Percentiles rank a stretch among this genome's conserved stretches.
These are phyloP conservation scores for Xestia ashworthii DNA, from an alignment of 2,888 invertebrate species.

Conservation along the genomic window DNA sequence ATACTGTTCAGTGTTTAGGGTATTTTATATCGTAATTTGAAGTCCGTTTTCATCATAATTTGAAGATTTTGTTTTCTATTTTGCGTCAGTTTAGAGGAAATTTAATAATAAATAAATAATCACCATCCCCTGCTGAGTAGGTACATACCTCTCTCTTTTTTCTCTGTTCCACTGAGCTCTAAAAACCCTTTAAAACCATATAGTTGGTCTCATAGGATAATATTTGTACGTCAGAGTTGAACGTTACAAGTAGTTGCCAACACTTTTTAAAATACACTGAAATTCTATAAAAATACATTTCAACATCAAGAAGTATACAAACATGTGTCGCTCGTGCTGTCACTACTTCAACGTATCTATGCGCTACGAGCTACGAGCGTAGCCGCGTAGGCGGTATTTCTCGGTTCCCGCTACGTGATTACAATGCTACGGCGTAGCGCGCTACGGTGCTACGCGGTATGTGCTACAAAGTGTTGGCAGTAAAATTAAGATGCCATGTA, in stretches of 20 bases:
- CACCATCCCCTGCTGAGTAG: neutral
- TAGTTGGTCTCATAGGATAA: neutral
- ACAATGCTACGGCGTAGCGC: slow-evolving; percentile 54
- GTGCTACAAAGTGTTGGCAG: slow-evolving; percentile 39
- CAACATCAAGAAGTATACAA: slow-evolving; percentile 28
- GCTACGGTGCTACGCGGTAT: slow-evolving; percentile 47
- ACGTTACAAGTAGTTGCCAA: neutral
- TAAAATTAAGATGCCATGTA: slow-evolving; percentile 28
- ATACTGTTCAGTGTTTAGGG: neutral
- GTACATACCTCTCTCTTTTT: neutral
- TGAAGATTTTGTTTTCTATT: no score
- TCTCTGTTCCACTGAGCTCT: no score
- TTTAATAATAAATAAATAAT: neutral
- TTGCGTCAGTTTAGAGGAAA: neutral
- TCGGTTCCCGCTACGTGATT: slow-evolving; percentile 55
- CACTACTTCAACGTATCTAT: slow-evolving; percentile 30
- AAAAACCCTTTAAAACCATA: neutral
- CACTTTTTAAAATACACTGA: slow-evolving; percentile 4
- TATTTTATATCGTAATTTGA: slow-evolving; percentile 7
- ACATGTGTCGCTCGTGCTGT: slow-evolving; percentile 18
- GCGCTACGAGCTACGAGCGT: slow-evolving; percentile 20
- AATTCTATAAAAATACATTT: slow-evolving; percentile 20
- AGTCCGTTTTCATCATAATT: neutral
- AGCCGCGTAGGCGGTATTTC: slow-evolving; percentile 38
- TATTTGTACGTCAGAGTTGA: neutral